These are phyloP conservation scores for Luscinia megarhynchos DNA, from an alignment of 2,797 vertebrate genomes.

Conservation along the genomic window DNA sequence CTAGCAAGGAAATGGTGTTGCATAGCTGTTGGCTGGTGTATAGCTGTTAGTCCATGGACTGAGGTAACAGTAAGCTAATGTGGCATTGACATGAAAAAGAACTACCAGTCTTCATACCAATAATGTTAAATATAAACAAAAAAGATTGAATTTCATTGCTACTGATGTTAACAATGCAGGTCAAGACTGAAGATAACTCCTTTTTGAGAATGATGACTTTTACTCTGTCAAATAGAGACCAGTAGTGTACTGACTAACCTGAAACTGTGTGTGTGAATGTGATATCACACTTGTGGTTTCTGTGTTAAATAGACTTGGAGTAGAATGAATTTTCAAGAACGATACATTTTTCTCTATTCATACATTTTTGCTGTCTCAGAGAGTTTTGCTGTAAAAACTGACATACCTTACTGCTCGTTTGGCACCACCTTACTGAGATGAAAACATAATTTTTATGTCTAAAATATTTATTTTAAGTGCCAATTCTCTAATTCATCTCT, in stretches of 20 bases:
- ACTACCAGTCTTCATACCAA: not conserved
- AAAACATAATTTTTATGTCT: constrained; percentile 43
- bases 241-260: not conserved
- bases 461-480: constrained; percentile 51
- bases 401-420: not conserved
- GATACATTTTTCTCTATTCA: not conserved
- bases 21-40: not conserved
- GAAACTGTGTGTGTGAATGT: not conserved
- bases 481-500: not conserved
- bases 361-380: not conserved
- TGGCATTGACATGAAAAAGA: not conserved
- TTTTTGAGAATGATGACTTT: not conserved
- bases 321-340: not conserved
- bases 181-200: not conserved
- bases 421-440: not conserved
- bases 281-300: not conserved
- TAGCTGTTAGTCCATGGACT: not conserved
- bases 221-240: not conserved
- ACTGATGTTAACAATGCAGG: not conserved
- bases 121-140: not conserved
- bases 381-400: constrained; percentile 18
- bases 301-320: not conserved
- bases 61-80: not conserved
- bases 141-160: not conserved
- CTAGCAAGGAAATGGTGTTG: not conserved